Evolutionary conservation across 2,113 vertebrate genomes (phyloP).

Genomic region (Falcunculus frontatus): DNA sequence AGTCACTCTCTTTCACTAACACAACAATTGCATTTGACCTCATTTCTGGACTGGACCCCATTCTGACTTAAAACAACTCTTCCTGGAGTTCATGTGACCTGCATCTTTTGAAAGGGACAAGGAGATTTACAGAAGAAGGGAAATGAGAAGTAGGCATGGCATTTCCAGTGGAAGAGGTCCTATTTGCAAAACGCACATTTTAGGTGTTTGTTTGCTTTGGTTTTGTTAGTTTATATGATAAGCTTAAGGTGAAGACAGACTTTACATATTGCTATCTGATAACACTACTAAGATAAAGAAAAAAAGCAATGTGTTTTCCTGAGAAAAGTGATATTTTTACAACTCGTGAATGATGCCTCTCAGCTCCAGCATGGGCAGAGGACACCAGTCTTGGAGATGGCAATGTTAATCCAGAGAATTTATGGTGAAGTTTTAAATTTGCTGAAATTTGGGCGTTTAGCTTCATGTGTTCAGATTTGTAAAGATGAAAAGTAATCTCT

Average conservation of each 20-base stretch:
- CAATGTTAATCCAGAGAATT: neutral
- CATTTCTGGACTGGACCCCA: conserved; percentile 2
- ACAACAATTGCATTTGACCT: neutral
- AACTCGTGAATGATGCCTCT: neutral
- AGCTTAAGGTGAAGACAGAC: neutral
- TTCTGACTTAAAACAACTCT: conserved; percentile 17
- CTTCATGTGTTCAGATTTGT: neutral
- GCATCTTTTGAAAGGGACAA: neutral
- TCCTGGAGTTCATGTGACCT: neutral
- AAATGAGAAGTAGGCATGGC: conserved; percentile 10
- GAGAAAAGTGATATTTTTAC: neutral
- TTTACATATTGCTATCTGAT: neutral
- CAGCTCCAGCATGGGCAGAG: neutral
- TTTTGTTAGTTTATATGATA: neutral
- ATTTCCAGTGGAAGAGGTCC: conserved; percentile 50
- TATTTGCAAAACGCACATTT: neutral
- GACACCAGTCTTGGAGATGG: neutral
- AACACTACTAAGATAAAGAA: neutral
- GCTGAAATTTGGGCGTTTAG: neutral
- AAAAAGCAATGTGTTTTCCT: neutral
- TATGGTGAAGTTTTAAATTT: neutral
- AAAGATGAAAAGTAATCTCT: neutral
- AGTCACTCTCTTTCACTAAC: conserved; percentile 11
- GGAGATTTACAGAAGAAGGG: conserved; percentile 12
- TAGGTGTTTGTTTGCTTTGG: neutral